Evolutionary conservation across 2,888 invertebrate species (phyloP).

Genomic region (Automeris io): DNA sequence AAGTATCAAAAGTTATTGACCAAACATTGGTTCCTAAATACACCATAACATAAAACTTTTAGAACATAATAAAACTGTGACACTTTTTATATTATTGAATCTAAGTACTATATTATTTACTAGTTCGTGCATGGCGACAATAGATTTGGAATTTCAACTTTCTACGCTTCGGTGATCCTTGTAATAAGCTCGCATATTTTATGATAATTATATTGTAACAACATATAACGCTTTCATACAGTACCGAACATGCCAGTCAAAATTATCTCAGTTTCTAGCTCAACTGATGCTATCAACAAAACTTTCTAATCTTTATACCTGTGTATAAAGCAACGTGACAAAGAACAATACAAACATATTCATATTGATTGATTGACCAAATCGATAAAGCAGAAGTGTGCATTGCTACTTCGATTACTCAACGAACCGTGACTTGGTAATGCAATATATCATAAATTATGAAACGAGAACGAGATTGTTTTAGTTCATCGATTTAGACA

Average conservation of each 20-base stretch:
- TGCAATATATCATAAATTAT: conserved; percentile 37
- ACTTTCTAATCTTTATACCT: conserved; percentile 64
- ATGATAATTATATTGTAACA: conserved; percentile 48
- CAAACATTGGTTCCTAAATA: too few species aligned
- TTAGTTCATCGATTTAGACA: conserved; percentile 24
- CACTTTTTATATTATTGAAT: too few species aligned
- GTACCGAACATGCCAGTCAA: conserved; percentile 16
- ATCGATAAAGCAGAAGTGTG: conserved; percentile 27
- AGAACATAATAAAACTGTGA: too few species aligned
- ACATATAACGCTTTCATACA: conserved; percentile 27
- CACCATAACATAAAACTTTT: too few species aligned
- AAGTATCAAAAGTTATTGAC: too few species aligned
- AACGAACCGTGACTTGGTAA: conserved; percentile 32
- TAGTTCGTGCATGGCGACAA: conserved; percentile 2
- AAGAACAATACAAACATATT: conserved; percentile 24
- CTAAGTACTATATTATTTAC: not conserved
- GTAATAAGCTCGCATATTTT: conserved; percentile 39
- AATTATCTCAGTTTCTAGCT: conserved; percentile 14
- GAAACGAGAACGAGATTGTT: conserved; percentile 28
- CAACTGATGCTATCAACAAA: conserved; percentile 33
- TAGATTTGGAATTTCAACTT: conserved; percentile 29
- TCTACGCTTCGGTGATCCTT: conserved; percentile 44
- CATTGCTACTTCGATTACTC: conserved; percentile 35
- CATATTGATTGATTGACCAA: conserved; percentile 25
- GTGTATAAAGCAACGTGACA: conserved; percentile 42